A percentile compares a stretch with the other conserved stretches of the same genome.
These are phyloP conservation scores for Trinorchestia longiramus DNA, from an alignment of 1,140 invertebrate genomes.

Conservation along the genomic window DNA sequence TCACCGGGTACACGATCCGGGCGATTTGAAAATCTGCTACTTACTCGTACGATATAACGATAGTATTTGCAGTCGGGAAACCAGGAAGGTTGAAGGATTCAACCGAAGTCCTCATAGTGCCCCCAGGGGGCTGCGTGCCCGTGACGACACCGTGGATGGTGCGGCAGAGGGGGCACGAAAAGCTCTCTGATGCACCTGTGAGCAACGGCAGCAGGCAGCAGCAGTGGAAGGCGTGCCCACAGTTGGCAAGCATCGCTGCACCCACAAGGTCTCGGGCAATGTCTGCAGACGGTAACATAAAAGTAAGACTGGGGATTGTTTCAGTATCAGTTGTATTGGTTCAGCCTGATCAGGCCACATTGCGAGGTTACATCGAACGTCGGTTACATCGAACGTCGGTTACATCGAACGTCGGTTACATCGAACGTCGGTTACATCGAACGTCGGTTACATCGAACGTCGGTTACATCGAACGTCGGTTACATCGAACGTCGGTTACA, in stretches of 20 bases:
- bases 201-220: conserved; percentile 37
- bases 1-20: too few relatives aligned
- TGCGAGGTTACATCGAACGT: too few relatives aligned
- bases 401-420: too few relatives aligned
- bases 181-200: neutral
- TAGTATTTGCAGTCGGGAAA: neutral
- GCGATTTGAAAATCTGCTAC: neutral
- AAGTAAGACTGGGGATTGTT: neutral
- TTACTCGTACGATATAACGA: conserved; percentile 8
- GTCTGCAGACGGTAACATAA: neutral
- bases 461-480: too few relatives aligned
- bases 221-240: conserved; percentile 19
- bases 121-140: conserved; percentile 2
- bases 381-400: too few relatives aligned
- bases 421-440: too few relatives aligned
- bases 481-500: too few relatives aligned
- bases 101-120: neutral
- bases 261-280: neutral
- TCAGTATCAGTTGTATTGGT: too few relatives aligned
- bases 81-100: neutral
- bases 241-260: conserved; percentile 25
- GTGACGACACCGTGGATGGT: neutral
- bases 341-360: too few relatives aligned
- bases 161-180: neutral
- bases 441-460: too few relatives aligned